Conservation (phyloP, 2,113 vertebrate species). For the Brienomyrus longianalis region DNA sequence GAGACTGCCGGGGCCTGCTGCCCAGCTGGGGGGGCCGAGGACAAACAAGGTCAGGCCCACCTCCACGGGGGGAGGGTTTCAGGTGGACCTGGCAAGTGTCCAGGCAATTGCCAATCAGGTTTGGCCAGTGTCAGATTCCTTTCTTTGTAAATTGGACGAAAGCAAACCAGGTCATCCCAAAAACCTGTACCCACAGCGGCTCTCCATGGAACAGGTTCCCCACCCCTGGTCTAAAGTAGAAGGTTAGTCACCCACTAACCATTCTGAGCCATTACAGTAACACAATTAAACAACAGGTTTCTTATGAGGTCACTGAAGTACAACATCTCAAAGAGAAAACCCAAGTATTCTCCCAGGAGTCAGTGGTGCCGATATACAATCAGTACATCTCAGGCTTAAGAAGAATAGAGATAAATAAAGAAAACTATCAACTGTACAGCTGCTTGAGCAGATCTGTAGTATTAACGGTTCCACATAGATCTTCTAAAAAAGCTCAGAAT, state of each 20-base stretch:
- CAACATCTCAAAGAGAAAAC: constrained; percentile 44
- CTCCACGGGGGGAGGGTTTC: background rate
- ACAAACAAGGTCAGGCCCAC: too few species aligned
- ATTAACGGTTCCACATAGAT: background rate
- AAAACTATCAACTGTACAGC: background rate
- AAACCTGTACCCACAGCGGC: too few species aligned
- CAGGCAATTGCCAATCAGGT: background rate
- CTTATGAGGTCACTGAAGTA: background rate
- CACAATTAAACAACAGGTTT: background rate
- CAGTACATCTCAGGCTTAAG: background rate
- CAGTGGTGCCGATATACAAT: background rate
- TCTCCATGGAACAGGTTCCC: too few species aligned
- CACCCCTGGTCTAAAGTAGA: background rate
- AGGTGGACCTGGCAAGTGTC: background rate
- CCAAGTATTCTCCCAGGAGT: background rate
- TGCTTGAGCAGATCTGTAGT: background rate
- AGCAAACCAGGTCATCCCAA: background rate
- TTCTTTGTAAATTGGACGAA: background rate
- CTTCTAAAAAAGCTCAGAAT: background rate
- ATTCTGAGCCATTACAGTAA: background rate
- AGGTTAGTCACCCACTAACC: background rate
- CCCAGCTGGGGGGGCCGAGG: constrained; percentile 35
- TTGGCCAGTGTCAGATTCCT: background rate
- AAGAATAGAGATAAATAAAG: background rate
- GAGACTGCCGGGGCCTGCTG: constrained; percentile 74